Conservation (phyloP, 2,888 invertebrate genomes). For the Coleophora deauratella region DNA sequence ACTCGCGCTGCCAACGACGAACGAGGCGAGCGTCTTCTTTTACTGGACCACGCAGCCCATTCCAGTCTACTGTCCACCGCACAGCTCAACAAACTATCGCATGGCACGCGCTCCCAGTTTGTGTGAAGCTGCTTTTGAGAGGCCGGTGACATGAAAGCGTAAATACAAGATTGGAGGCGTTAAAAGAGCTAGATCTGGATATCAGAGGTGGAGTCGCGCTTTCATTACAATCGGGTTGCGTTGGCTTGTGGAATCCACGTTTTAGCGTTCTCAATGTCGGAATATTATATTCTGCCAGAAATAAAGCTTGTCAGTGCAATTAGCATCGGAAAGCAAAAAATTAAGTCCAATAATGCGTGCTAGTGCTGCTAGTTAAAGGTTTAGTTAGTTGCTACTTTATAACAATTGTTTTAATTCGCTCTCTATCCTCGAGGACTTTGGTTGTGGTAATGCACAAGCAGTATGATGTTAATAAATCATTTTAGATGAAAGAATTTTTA, state of each 20-base stretch:
- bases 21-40: conserved; percentile 51
- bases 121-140: conserved; percentile 30
- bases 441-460: conserved; percentile 25
- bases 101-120: conserved; percentile 55
- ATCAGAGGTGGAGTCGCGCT: too few species aligned
- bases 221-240: too few species aligned
- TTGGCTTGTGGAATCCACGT: too few species aligned
- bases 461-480: background rate
- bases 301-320: too few species aligned
- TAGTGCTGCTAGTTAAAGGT: too few species aligned
- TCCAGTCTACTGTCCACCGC: conserved; percentile 62
- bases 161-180: background rate
- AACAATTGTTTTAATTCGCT: background rate
- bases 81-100: conserved; percentile 55
- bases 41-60: conserved; percentile 61
- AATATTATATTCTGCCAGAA: too few species aligned
- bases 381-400: too few species aligned
- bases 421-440: conserved; percentile 8
- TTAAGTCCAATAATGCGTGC: too few species aligned
- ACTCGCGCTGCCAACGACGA: conserved; percentile 36
- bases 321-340: too few species aligned
- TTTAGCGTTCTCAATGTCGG: too few species aligned
- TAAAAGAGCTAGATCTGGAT: too few species aligned
- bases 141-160: background rate
- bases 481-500: too few species aligned